These are phyloP conservation scores for Notospermus geniculatus DNA, from an alignment of 1,140 invertebrate genomes.

Conservation along the genomic window DNA sequence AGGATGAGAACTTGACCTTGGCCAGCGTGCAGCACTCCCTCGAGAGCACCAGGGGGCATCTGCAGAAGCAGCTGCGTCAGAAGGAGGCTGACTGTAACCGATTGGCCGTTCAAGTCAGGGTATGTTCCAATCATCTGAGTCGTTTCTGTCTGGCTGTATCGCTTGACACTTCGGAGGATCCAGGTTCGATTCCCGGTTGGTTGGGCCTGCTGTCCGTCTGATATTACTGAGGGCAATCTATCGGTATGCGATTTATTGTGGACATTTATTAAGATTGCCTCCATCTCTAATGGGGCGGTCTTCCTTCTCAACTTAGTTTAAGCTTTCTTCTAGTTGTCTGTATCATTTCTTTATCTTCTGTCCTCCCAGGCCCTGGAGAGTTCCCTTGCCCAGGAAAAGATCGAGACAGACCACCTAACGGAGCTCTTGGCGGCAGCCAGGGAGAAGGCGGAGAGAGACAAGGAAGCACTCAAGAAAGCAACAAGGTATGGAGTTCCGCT, in stretches of 20 bases:
- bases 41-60: conserved; percentile 50
- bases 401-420: conserved; percentile 50
- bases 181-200: too few relatives aligned
- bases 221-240: too few relatives aligned
- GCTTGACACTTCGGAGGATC: too few relatives aligned
- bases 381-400: conserved; percentile 43
- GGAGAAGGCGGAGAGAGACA: conserved; percentile 45
- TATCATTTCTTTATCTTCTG: neutral
- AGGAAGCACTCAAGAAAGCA: conserved; percentile 53
- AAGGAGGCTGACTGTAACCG: conserved; percentile 56
- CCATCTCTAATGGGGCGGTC: too few relatives aligned
- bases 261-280: too few relatives aligned
- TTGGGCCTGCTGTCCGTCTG: too few relatives aligned
- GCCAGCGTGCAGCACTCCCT: conserved; percentile 47
- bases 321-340: too few relatives aligned
- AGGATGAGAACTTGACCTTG: conserved; percentile 48
- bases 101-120: conserved; percentile 54
- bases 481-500: conserved; percentile 35
- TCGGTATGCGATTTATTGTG: too few relatives aligned
- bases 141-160: too few relatives aligned
- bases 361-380: conserved; percentile 45
- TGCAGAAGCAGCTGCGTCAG: conserved; percentile 52
- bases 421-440: conserved; percentile 37
- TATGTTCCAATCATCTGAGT: conserved; percentile 17
- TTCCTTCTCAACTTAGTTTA: too few relatives aligned